phyloP scores from a whole-genome alignment of 2,113 vertebrate genomes.

The Cygnus buccinator region DNA sequence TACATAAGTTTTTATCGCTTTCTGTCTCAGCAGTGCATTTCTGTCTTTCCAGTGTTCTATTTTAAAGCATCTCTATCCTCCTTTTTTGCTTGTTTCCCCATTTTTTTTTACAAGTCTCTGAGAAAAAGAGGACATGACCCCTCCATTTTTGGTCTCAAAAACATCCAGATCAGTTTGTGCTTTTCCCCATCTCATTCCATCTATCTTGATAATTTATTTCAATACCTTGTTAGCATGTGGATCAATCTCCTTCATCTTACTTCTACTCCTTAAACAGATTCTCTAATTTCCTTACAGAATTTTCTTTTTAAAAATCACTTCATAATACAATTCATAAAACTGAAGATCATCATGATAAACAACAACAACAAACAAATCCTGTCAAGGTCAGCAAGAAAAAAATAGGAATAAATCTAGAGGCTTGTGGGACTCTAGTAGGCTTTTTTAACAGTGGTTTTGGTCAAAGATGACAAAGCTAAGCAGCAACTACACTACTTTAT shows the following conservation, averaged over 20 bases:
- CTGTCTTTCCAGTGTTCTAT: neutral
- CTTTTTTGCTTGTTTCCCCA: neutral
- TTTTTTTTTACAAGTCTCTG: neutral
- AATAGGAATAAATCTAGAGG: neutral
- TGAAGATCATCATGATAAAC: neutral
- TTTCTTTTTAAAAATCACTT: neutral
- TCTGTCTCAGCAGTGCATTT: neutral
- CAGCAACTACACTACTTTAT: neutral
- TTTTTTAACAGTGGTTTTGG: neutral
- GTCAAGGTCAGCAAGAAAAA: neutral
- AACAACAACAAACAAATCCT: neutral
- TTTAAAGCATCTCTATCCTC: neutral
- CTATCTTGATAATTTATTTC: neutral
- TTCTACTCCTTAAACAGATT: neutral
- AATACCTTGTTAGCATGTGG: neutral
- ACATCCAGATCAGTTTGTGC: neutral
- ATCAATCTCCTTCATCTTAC: neutral
- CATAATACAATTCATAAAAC: neutral
- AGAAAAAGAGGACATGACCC: neutral
- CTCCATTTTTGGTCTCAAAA: neutral
- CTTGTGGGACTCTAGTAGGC: neutral
- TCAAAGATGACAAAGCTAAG: neutral
- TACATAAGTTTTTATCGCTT: neutral
- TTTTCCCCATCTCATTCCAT: neutral
- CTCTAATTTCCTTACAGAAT: neutral